These are phyloP conservation scores for Pseudocheirus occidentalis DNA, from an alignment of 2,797 vertebrate genomes.

Conservation along the genomic window DNA sequence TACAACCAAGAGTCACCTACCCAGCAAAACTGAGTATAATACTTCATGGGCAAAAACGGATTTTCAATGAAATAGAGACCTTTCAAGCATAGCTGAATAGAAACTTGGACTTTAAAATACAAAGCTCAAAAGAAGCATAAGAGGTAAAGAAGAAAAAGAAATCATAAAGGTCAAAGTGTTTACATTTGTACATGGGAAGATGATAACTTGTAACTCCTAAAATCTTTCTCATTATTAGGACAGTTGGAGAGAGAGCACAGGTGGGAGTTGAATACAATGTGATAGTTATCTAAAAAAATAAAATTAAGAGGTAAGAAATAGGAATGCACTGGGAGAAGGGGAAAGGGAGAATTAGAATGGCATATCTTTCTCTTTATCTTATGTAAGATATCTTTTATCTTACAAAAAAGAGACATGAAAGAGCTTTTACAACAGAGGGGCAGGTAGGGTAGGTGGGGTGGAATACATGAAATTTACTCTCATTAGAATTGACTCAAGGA, in stretches of 20 bases:
- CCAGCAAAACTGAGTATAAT: neutral
- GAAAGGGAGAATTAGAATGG: neutral
- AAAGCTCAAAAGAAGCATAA: neutral
- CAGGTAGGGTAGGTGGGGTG: neutral
- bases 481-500: neutral
- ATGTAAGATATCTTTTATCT: too few relatives aligned
- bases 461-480: neutral
- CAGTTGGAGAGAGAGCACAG: neutral
- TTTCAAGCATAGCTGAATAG: neutral
- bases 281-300: neutral
- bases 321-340: neutral
- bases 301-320: neutral
- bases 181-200: neutral
- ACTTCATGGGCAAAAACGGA: neutral
- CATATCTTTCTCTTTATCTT: too few relatives aligned
- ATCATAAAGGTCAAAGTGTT: neutral
- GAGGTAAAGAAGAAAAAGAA: neutral
- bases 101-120: neutral
- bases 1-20: neutral
- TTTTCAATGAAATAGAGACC: neutral
- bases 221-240: neutral
- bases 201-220: neutral
- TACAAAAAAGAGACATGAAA: neutral
- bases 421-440: neutral
- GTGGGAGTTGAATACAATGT: neutral